These are phyloP conservation scores for Meleagris gallopavo DNA, from an alignment of 2,113 vertebrate genomes.

Conservation along the genomic window DNA sequence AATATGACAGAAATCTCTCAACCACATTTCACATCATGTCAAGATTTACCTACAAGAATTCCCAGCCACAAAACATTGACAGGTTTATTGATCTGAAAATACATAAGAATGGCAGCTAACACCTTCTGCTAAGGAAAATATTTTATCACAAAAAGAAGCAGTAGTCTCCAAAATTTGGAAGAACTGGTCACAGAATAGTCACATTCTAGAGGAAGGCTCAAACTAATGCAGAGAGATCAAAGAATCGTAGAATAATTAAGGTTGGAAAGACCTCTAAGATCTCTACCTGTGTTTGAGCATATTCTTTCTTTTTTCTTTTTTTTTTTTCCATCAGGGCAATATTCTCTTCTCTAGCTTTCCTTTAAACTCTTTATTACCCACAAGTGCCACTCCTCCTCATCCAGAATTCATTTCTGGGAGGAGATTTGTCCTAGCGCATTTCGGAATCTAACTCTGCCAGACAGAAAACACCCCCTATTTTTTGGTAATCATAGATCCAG, in stretches of 20 bases:
- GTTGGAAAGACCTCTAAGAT: no score
- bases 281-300: background rate
- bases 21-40: background rate
- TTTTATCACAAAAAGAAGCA: background rate
- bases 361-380: background rate
- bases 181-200: background rate
- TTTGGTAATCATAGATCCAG: background rate
- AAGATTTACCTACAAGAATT: background rate
- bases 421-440: background rate
- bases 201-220: background rate
- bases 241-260: no score
- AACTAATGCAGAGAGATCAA: background rate
- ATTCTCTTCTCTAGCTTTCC: background rate
- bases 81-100: background rate
- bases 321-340: background rate
- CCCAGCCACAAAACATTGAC: background rate
- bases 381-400: fast-evolving
- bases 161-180: background rate
- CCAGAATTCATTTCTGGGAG: background rate
- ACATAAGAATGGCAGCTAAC: background rate
- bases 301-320: no score
- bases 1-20: background rate
- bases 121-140: background rate
- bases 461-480: background rate
- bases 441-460: background rate